Base-by-base conservation (phyloP, 1,140 invertebrate genomes). In the Magallana angulata region DNA sequence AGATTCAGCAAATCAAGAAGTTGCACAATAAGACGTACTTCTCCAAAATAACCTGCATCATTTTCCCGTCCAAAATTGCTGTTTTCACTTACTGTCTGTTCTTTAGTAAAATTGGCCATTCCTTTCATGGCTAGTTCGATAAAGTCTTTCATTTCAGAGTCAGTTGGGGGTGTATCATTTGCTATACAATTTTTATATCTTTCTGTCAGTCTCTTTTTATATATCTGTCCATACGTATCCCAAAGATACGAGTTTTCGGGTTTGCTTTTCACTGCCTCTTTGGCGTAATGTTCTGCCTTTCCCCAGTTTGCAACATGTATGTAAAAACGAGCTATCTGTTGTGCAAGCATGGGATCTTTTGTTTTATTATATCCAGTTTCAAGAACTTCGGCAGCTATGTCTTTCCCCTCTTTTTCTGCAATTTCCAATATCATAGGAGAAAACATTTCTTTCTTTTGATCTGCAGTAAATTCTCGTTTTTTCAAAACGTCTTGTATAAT, bases 171-270 rank as follows among this genome's bases (percentile, higher is more conserved):
- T 48, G 80, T 57, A 8, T 58, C 58, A n/a, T 71, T 83, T 81
- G 84, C 80, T 12, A 87, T 16, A 88, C 87, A 90, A 6, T 80
- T 30, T 2, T 82, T 86, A 57, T 89, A 90, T 12, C 82, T 57
- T 30, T 90, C 82, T 48, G 83, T 56, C 8, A 92, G 80, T 57
- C 88, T 86, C 11, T 59, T 82, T 85, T 89, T 90, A 58, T 81
- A 91, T 57, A 92, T 88, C 64, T 90, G 90, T 11, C 90, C 91
- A 84, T 85, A 89, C 0, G 92, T 92, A 83, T 92, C 92, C 90
- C 89, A 91, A 8, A 92, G 56, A 48, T 86, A 92, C 0, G 92
- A 92, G 59, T 90, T 91, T 7, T 91, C 60, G 8, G 89, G 90
- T 58, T 84, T 88, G 57, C 62, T 86, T 12, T 87, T 11, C 18